Percentiles rank a stretch among this genome's conserved stretches.
phyloP scores from a whole-genome alignment of 2,888 invertebrate genomes.

The Tricholauxania praeusta region DNA sequence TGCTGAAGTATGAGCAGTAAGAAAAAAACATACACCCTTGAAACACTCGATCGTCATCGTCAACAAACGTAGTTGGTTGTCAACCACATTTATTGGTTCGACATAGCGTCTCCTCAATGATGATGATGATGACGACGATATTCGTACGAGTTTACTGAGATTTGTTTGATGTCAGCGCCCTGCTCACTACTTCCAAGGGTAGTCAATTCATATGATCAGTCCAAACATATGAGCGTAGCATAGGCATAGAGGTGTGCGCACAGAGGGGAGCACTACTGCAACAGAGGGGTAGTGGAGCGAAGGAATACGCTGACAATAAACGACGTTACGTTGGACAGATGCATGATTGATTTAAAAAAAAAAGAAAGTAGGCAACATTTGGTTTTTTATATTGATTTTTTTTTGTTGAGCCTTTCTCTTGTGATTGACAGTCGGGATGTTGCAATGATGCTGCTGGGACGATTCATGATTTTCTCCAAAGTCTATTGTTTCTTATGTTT shows the following conservation, averaged over 20 bases:
- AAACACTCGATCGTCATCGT: slow-evolving; percentile 49
- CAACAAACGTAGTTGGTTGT: slow-evolving; percentile 43
- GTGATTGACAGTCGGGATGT: neutral
- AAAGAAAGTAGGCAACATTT: neutral
- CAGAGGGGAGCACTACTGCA: too few relatives aligned
- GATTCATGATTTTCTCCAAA: too few relatives aligned
- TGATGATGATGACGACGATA: too few relatives aligned
- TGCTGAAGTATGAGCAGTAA: neutral
- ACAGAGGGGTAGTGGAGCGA: too few relatives aligned
- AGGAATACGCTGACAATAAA: neutral
- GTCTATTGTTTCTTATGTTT: too few relatives aligned
- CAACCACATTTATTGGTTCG: slow-evolving; percentile 55
- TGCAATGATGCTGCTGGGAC: too few relatives aligned
- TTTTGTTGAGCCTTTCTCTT: slow-evolving; percentile 1
- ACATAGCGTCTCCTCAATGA: neutral
- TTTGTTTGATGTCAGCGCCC: too few relatives aligned
- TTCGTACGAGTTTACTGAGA: too few relatives aligned
- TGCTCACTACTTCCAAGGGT: too few relatives aligned
- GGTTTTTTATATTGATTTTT: slow-evolving; percentile 22
- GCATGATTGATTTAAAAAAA: slow-evolving; percentile 43
- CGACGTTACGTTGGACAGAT: slow-evolving; percentile 42
- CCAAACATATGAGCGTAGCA: too few relatives aligned
- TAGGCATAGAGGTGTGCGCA: too few relatives aligned
- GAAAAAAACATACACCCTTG: slow-evolving; percentile 58
- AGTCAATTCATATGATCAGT: too few relatives aligned